Conservation (phyloP, 2,797 vertebrate species). For the Bryconaethiops microstoma region DNA sequence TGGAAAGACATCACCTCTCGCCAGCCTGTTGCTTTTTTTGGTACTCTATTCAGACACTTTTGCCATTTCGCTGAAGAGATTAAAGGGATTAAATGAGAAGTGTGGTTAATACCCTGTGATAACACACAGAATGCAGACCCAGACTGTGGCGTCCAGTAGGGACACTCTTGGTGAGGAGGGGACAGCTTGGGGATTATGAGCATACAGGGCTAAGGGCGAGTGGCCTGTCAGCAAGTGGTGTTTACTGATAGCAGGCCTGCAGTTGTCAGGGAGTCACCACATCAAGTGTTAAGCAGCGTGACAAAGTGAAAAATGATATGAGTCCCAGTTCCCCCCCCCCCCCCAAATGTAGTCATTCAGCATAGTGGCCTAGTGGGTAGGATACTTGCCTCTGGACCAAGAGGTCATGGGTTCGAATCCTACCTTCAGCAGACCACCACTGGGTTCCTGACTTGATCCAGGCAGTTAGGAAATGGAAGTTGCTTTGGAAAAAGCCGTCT, state of each 20-base stretch:
- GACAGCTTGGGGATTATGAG: neutral
- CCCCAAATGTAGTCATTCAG: too few relatives aligned
- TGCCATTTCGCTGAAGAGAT: neutral
- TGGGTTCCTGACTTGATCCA: too few relatives aligned
- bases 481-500: too few relatives aligned
- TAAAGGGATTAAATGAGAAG: neutral
- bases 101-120: neutral
- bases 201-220: neutral
- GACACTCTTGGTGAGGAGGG: slow-evolving; percentile 5
- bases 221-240: neutral
- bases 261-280: neutral
- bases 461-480: too few relatives aligned
- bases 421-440: too few relatives aligned
- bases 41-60: neutral
- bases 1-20: slow-evolving; percentile 7
- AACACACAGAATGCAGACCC: neutral
- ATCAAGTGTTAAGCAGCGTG: neutral
- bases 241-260: slow-evolving; percentile 14
- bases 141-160: slow-evolving; percentile 5
- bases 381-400: too few relatives aligned
- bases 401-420: too few relatives aligned
- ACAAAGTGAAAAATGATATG: neutral
- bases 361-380: too few relatives aligned
- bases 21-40: neutral
- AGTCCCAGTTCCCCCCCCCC: too few relatives aligned